phyloP scores from a whole-genome alignment of 30 jellyfish, hydroid and myxozoan species.

The Catostylus mosaicus region DNA sequence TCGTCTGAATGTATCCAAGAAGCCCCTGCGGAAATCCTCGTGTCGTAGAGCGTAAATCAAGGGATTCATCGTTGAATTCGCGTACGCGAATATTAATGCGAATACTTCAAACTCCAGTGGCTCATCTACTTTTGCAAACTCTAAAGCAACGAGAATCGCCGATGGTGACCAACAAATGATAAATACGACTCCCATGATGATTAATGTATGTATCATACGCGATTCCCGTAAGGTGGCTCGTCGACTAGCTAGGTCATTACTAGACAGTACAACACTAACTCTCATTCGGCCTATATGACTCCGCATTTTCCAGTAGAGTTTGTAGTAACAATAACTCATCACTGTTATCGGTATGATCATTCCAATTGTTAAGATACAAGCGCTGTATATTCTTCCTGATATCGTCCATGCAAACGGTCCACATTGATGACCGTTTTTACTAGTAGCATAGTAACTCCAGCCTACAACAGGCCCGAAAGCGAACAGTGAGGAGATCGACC shows the following conservation, averaged over 20 bases:
- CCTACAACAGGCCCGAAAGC: constrained; percentile 81
- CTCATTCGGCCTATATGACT: constrained; percentile 28
- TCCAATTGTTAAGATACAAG: constrained; percentile 27
- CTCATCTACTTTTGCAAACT: constrained; percentile 32
- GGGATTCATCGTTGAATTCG: constrained; percentile 77
- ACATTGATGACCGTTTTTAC: constrained; percentile 56
- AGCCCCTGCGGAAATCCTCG: constrained; percentile 53
- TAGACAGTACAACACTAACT: constrained; percentile 2
- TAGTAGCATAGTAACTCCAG: constrained; percentile 66
- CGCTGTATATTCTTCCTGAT: constrained; percentile 35
- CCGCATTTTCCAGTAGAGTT: constrained; percentile 14
- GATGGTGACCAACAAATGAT: constrained; percentile 64
- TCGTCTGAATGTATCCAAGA: neutral
- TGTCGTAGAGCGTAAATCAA: constrained; percentile 75
- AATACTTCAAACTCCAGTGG: constrained; percentile 48
- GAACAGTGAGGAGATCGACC: constrained; percentile 41
- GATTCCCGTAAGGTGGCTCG: constrained; percentile 37
- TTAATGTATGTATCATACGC: constrained; percentile 52
- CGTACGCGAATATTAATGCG: constrained; percentile 58
- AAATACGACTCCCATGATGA: constrained; percentile 34
- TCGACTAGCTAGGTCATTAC: neutral
- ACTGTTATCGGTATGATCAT: constrained; percentile 29
- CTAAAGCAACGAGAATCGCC: constrained; percentile 26
- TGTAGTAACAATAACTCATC: constrained; percentile 34
- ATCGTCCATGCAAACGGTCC: constrained; percentile 44